These are phyloP conservation scores for Rhodinocichla rosea DNA, from an alignment of 2,113 vertebrate species.

Conservation along the genomic window DNA sequence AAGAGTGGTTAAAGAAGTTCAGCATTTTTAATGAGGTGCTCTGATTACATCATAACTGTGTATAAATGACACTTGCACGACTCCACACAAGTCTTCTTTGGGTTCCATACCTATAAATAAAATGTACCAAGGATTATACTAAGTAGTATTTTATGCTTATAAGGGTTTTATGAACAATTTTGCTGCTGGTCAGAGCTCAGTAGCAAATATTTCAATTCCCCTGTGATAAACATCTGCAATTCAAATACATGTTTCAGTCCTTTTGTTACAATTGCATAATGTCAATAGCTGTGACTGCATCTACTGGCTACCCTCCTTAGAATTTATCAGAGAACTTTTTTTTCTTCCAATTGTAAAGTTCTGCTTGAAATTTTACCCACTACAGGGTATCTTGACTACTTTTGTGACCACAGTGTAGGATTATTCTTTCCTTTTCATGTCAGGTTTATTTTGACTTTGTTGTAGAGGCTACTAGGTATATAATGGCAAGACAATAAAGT, in stretches of 20 bases:
- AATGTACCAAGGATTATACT: background rate
- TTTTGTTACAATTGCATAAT: background rate
- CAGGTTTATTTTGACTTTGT: constrained; percentile 18
- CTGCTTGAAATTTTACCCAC: background rate
- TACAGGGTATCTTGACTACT: background rate
- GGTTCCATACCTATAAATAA: background rate
- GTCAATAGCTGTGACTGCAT: background rate
- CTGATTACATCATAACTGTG: background rate
- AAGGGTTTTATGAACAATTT: background rate
- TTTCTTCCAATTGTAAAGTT: background rate
- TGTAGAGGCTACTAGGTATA: background rate
- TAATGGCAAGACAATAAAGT: constrained; percentile 36
- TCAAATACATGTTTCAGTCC: background rate
- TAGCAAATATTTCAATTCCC: background rate
- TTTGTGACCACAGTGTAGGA: background rate
- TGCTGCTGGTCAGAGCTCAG: background rate
- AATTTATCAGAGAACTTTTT: background rate
- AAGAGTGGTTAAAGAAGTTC: background rate
- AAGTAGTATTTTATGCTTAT: background rate
- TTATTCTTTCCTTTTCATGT: constrained; percentile 16
- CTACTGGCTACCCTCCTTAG: background rate
- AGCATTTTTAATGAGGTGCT: background rate
- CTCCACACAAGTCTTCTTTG: background rate
- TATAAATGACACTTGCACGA: background rate
- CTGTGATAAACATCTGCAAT: background rate